A percentile compares a stretch with the other conserved stretches of the same genome.
Conservation (phyloP, 1,140 invertebrate genomes). For the Saccostrea glomerata region DNA sequence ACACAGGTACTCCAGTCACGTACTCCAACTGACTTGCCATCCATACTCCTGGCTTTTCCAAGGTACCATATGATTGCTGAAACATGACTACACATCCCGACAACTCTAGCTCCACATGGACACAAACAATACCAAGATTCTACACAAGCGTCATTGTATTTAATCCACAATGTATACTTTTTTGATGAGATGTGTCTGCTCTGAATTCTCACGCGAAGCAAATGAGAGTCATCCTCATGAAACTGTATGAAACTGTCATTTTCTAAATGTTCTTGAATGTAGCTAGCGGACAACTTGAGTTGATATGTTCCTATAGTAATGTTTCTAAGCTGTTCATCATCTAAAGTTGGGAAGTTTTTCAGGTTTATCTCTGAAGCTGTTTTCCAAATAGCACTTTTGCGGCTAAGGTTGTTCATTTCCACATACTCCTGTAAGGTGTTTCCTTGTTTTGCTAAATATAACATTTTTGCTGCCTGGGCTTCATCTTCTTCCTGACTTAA, state of each 20-base stretch:
- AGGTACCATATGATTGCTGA: constrained; percentile 40
- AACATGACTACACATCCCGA: constrained; percentile 43
- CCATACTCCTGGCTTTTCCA: not conserved
- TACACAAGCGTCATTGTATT: constrained; percentile 19
- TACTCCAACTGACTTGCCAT: no score
- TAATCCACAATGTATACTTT: constrained; percentile 29
- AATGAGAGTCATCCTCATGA: constrained; percentile 29
- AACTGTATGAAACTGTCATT: constrained; percentile 34
- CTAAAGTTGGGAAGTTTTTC: constrained; percentile 12
- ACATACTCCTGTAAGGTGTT: constrained; percentile 38
- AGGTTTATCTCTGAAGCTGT: not conserved
- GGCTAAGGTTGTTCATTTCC: constrained; percentile 30
- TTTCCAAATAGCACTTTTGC: constrained; percentile 38
- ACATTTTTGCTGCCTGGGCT: constrained; percentile 30
- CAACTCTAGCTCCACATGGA: constrained; percentile 32
- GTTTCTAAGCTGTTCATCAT: constrained; percentile 31
- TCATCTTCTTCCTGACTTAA: constrained; percentile 8
- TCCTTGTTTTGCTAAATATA: constrained; percentile 24
- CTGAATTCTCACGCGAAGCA: constrained; percentile 34
- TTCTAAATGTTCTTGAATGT: constrained; percentile 49
- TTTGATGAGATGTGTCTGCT: constrained; percentile 44
- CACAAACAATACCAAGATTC: constrained; percentile 37
- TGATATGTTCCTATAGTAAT: constrained; percentile 44
- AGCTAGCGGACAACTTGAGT: not conserved
- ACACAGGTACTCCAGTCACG: no score